Base-by-base conservation (phyloP, 2,797 vertebrate genomes). In the Sebastolobus altivelis region DNA sequence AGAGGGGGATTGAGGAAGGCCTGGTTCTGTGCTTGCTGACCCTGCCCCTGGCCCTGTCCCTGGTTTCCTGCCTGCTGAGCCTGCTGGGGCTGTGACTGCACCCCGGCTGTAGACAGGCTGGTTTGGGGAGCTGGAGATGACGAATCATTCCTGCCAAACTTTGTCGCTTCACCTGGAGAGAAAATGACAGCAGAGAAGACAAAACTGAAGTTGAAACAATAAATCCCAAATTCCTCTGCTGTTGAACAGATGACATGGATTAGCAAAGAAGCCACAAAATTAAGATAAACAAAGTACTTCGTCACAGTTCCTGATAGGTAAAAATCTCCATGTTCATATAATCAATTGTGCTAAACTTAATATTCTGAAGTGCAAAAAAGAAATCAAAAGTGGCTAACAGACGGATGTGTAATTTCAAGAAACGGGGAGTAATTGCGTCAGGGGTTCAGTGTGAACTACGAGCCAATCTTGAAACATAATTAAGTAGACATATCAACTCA, bases 61-160 rank as follows among this genome's bases (percentile, higher is more conserved):
- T 94, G 95, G 5, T 89, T 82, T 52, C 94, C 95, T 27, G 90
- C 86, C 79, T 95, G 95, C 0, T 90, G 93, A 5, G 92, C 81
- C 87, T 95, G 95, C 76, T 94, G 95, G 18, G 93, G 86, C 77
- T 95, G 93, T 0, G 95, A 94, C 67, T 95, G 95, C 52, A 95
- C 93, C 37, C 91, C 94, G 0, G 90, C 94, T 33, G 95, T 82
- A 4, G 98, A 96, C 16, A 99, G 93, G 0, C 97, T 99, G 76
- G 97, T 97, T 1, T 96, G 93, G 0, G 98, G 98, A 25, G 97
- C 98, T 25, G 98, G 98, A 61, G 98, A 99, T 12, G 97, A 96
- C 20, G 98, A 96, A 90, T 99, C 98, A 52, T 96, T 97, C 61
- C 98, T 96, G 84, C 98, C 97, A 92, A 99, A 99, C 89, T 99